Conservation (phyloP, 2,888 invertebrate species). For the Acheta domesticus region DNA sequence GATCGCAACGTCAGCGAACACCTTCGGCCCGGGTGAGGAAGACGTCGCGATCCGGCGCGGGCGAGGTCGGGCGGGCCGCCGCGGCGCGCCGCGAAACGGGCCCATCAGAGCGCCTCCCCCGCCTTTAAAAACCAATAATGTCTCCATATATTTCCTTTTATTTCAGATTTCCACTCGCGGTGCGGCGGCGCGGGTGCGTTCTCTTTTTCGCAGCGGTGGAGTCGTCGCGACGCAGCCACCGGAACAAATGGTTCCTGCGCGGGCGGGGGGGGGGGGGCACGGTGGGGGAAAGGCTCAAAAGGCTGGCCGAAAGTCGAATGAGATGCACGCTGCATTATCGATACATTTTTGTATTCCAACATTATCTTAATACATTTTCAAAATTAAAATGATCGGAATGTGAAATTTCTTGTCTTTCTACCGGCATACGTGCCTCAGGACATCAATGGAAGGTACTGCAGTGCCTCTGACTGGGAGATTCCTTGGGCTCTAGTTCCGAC, state of each 20-base stretch:
- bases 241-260: slow-evolving; percentile 4
- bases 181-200: neutral
- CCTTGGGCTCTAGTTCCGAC: no score
- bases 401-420: no score
- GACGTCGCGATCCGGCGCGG: neutral
- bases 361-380: no score
- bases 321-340: no score
- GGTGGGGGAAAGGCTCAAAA: neutral
- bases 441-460: no score
- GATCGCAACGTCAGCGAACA: no score
- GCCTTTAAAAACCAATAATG: slow-evolving; percentile 30
- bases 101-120: neutral
- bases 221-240: neutral
- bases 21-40: neutral
- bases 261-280: neutral
- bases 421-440: no score
- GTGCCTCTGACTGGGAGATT: no score
- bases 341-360: no score
- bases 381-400: no score
- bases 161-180: slow-evolving; percentile 20
- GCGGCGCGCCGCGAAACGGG: neutral
- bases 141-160: slow-evolving; percentile 27
- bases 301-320: no score
- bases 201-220: neutral
- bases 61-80: neutral